These are phyloP conservation scores for Arremon aurantiirostris DNA, from an alignment of 2,797 vertebrate species.

Conservation along the genomic window DNA sequence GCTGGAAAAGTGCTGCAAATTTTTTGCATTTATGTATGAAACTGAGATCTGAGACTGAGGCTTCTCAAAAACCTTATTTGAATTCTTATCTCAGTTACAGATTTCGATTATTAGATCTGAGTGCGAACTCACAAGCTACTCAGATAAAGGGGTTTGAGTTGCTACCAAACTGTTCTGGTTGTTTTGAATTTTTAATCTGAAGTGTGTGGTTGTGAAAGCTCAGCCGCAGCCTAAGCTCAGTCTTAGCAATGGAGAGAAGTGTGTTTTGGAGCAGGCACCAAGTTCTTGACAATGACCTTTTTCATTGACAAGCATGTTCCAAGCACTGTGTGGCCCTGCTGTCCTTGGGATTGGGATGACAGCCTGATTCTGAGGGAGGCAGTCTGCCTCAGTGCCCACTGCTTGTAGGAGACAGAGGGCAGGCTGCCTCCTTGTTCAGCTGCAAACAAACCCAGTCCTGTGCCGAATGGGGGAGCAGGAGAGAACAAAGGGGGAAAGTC, in stretches of 20 bases:
- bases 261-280: not conserved
- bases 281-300: not conserved
- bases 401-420: not conserved
- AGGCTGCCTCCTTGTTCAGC: not conserved
- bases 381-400: not conserved
- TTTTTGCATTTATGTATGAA: conserved; percentile 32
- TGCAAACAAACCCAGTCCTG: not conserved
- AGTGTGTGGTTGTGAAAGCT: not conserved
- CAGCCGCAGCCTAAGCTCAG: not conserved
- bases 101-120: conserved; percentile 16
- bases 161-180: not conserved
- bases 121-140: not conserved
- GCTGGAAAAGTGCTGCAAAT: not conserved
- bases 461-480: not conserved
- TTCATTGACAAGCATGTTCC: not conserved
- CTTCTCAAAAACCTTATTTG: not conserved
- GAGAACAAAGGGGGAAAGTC: not conserved
- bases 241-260: not conserved
- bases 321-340: not conserved
- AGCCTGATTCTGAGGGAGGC: fast-evolving
- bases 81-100: not conserved
- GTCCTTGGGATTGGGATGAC: not conserved
- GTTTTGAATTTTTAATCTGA: not conserved
- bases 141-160: not conserved
- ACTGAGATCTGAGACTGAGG: not conserved